Evolutionary conservation across 2,888 invertebrate genomes (phyloP), one percentile per base, ranked within the genome.

Genomic region (Drosophila yooni): DNA sequence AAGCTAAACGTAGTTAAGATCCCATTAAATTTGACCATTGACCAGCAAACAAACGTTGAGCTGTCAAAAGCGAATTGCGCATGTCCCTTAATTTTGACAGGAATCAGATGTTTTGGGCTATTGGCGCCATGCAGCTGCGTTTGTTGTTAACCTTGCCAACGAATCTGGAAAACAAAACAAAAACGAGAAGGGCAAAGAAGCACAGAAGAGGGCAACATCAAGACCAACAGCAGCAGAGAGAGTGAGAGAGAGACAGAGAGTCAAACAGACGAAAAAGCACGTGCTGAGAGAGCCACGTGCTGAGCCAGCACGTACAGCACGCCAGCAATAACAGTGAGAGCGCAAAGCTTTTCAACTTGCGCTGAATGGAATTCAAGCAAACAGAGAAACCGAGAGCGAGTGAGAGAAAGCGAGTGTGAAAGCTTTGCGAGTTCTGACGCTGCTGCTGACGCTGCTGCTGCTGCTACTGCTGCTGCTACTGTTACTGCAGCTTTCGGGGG

Each of bases 111-210:
- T 88, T 89, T 81, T 76, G 82, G 74, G 59, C 65, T 72, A 72
- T 87, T 89, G 88, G 88, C 81, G 84, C 83, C 77, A 69, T 73
- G 60, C 77, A 79, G 79, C 67, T 66, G 62, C 76, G 74, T 79
- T 83, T 89, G 78, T 84, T 84, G 79, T 86, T 83, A 83, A 83
- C 84, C 87, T 81, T 79, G 88, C 65, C 68, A 79, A 58, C 82
- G 79, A 89, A 89, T 34, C 65, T 73, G 73, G 69, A 76, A 81
- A 87, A 89, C 88, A 87, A 87, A 87, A 87, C 89, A 86, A 87
- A 87, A 86, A 70, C 77, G 73, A 70, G 67, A 71, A 83, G 64
- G 43, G 62, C 64, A 50, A 18, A 34, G 15, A 40, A 38, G 50
- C 63, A 53, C 18, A 34, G 4, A 46, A 46, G 21, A 27, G 48